Base-by-base conservation (phyloP, 2,797 vertebrate genomes). In the Denticeps clupeoides region DNA sequence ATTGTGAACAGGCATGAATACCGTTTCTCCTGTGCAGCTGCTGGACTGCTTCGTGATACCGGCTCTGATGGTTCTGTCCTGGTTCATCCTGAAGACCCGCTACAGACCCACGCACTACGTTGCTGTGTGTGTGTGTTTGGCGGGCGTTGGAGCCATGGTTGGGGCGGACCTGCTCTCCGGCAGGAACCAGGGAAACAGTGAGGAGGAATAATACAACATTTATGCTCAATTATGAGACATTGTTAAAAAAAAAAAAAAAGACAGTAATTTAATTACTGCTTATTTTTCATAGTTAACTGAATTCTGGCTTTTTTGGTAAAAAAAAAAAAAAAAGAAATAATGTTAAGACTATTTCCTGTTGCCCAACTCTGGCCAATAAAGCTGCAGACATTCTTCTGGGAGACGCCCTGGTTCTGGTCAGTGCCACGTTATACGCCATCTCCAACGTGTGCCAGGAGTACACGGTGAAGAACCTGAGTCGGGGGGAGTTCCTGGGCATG, bases 371-470 rank as follows among this genome's bases (percentile, higher is more conserved):
- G 10, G 9, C 40, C 19, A 4, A 3, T 38, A 54, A 56, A 98
- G 94, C 85, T 52, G 86, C 79, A 44, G 71, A 90, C 61, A 78
- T 92, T 56, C 65, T 97, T 66, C 63, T 93, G 6, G 94, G 93
- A n/a, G 94, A 99, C 49, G 67, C 87, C 33, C 59, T 97, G 79
- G 91, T 96, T 52, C 84, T 99, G 59, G 66, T 91, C 47, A 89
- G 91, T 26, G 88, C 93, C 5, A 65, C 78, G 11, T 78, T 96
- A 58, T 99, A 97, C 49, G 91, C 86, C 0, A 56, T 94, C 55
- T 94, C 93, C 38, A 99, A 99, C 18, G 84, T 97, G 67, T 80
- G 87, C 70, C 93, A 99, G 74, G 94, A 99, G 31, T 95, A 94
- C 77, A 82, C 89, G 0, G 93, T 97, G 68, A 97, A 93, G 82